Evolutionary conservation across 2,888 invertebrate species (phyloP).

Genomic region (Atethmia centrago): DNA sequence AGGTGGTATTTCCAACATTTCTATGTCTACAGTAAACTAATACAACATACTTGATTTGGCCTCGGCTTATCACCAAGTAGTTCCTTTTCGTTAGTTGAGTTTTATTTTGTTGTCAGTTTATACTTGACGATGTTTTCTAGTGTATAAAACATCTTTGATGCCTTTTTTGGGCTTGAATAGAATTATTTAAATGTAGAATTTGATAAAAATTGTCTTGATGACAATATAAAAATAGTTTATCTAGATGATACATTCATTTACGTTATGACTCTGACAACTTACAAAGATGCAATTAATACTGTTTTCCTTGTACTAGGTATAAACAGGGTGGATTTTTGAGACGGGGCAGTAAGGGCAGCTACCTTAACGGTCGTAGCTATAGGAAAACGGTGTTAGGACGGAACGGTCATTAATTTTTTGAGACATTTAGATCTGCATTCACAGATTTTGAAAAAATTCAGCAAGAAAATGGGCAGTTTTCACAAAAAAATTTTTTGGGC

Average conservation of each 20-base stretch:
- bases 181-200: neutral
- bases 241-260: conserved; percentile 1
- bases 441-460: too few relatives aligned
- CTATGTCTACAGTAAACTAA: neutral
- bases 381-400: too few relatives aligned
- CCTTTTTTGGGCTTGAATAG: neutral
- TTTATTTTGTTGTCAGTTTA: too few relatives aligned
- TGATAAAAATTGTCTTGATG: neutral
- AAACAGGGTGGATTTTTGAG: too few relatives aligned
- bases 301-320: neutral
- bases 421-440: too few relatives aligned
- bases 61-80: conserved; percentile 11
- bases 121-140: neutral
- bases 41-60: neutral
- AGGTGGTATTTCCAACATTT: conserved; percentile 27
- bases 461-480: too few relatives aligned
- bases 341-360: too few relatives aligned
- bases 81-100: neutral
- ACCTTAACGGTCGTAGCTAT: too few relatives aligned
- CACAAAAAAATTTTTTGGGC: too few relatives aligned
- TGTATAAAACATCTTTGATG: fast-evolving
- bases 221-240: conserved; percentile 3
- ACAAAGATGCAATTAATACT: neutral
- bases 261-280: too few relatives aligned
- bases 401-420: too few relatives aligned